Percentiles rank a stretch among this genome's conserved stretches.
Evolutionary conservation across 1,140 invertebrate genomes (phyloP).

Genomic region (Heliothis virescens): DNA sequence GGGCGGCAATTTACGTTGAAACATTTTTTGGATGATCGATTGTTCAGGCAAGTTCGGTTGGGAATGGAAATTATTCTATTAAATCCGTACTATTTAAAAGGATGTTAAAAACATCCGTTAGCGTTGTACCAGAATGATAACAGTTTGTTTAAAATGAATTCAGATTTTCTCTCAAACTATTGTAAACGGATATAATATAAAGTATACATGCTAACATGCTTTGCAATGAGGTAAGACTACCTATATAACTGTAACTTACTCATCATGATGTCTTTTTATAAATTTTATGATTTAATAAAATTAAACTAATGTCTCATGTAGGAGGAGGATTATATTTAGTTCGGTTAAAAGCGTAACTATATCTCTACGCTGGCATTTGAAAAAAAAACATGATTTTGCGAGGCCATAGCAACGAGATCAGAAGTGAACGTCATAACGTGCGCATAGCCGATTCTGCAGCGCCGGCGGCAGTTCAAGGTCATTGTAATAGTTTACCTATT

Average conservation of each 20-base stretch:
- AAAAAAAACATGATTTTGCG: neutral
- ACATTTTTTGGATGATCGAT: neutral
- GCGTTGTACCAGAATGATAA: neutral
- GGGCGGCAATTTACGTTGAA: neutral
- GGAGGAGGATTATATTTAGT: neutral
- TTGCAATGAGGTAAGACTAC: no score
- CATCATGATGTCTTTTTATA: no score
- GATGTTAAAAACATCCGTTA: neutral
- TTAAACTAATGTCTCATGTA: neutral
- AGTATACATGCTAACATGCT: no score
- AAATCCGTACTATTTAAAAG: conserved; percentile 1
- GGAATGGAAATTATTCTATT: neutral
- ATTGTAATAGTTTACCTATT: neutral
- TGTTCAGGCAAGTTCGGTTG: neutral
- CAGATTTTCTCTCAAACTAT: neutral
- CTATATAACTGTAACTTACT: no score
- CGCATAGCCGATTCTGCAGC: neutral
- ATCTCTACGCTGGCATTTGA: neutral
- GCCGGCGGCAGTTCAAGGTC: neutral
- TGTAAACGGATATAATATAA: neutral
- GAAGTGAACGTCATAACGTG: conserved; percentile 12
- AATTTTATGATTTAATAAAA: neutral
- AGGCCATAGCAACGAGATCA: conserved; percentile 7
- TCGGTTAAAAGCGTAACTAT: neutral
- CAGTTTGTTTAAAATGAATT: conserved; percentile 8